phyloP scores from a whole-genome alignment of 2,888 invertebrate genomes.

The Epirrhoe tristata region DNA sequence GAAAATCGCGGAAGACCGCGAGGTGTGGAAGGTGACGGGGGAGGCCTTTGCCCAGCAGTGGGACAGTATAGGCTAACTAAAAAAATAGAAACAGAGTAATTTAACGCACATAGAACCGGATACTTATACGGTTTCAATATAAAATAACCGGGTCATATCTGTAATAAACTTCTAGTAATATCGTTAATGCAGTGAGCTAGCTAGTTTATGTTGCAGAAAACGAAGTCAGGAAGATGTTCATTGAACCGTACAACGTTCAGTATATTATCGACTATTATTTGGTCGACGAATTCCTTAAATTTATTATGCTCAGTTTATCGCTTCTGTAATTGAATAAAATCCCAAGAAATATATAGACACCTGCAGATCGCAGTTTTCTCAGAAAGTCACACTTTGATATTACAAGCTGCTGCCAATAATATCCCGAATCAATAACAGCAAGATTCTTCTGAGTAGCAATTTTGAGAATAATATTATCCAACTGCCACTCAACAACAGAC shows the following conservation, averaged over 20 bases:
- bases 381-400: slow-evolving; percentile 12
- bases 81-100: no score
- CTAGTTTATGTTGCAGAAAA: slow-evolving; percentile 10
- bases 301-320: slow-evolving; percentile 17
- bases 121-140: not conserved
- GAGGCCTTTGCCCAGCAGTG: no score
- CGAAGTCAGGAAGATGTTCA: slow-evolving; percentile 25
- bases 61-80: no score
- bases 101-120: not conserved
- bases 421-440: slow-evolving; percentile 9
- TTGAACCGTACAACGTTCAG: slow-evolving; percentile 21
- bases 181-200: slow-evolving; percentile 15
- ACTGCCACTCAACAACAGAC: slow-evolving; percentile 10
- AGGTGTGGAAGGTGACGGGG: no score
- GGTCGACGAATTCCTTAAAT: slow-evolving; percentile 11
- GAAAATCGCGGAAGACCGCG: no score
- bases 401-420: slow-evolving; percentile 10
- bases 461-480: slow-evolving; percentile 3
- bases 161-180: not conserved
- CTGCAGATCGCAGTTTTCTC: slow-evolving; percentile 7
- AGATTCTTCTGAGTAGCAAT: slow-evolving; percentile 2
- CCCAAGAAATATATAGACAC: not conserved
- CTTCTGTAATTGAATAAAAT: slow-evolving; percentile 5
- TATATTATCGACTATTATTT: slow-evolving; percentile 9
- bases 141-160: not conserved